Conservation (phyloP, 2,888 invertebrate species). For the Volucella inflata region DNA sequence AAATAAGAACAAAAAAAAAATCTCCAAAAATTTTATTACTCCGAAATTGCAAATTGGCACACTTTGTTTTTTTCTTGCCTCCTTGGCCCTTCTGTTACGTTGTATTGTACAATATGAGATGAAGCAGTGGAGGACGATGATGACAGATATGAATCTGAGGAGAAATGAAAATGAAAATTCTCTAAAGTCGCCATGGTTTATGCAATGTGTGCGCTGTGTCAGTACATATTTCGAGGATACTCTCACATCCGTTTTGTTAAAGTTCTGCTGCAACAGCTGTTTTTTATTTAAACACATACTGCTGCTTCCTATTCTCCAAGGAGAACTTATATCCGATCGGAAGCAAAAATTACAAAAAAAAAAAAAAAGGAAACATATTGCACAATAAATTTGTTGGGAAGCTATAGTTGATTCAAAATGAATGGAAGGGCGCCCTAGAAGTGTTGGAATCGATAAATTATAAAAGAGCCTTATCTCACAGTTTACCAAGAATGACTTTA, state of each 20-base stretch:
- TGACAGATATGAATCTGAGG: slow-evolving; percentile 1
- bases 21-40: slow-evolving; percentile 59
- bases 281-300: slow-evolving; percentile 24
- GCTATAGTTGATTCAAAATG: no score
- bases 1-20: slow-evolving; percentile 16
- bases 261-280: slow-evolving; percentile 42
- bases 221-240: slow-evolving; percentile 8
- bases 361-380: not conserved
- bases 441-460: no score
- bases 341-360: not conserved
- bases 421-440: no score
- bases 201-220: slow-evolving; percentile 56
- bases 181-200: slow-evolving; percentile 22
- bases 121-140: slow-evolving; percentile 3
- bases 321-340: slow-evolving; percentile 30
- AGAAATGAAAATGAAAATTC: not conserved
- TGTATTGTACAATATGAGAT: no score
- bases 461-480: no score
- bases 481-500: no score
- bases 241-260: slow-evolving; percentile 20
- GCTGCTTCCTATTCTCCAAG: slow-evolving; percentile 20
- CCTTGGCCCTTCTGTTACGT: no score
- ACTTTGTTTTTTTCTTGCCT: slow-evolving; percentile 5
- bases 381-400: no score
- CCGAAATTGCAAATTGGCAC: slow-evolving; percentile 65